Evolutionary conservation across 35 echinoderm and acorn worm species (phyloP).

Genomic region (Apostichopus parvimensis): DNA sequence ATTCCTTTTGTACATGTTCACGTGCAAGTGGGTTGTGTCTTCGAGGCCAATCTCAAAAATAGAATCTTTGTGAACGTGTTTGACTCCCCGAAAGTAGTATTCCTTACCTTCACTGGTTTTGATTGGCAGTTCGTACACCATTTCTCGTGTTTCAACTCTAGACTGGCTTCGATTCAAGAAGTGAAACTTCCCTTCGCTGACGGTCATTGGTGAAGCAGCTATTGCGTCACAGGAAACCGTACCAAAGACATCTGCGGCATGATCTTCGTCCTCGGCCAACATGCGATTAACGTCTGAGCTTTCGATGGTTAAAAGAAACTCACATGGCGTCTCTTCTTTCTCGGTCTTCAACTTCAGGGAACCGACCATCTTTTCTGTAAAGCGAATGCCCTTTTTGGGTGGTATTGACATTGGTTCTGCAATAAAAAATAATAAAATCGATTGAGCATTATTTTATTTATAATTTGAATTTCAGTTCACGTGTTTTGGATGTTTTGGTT

Average conservation of each 20-base stretch:
- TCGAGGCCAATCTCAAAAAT: conserved; percentile 72
- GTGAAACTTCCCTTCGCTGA: conserved; percentile 56
- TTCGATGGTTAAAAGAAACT: conserved; percentile 74
- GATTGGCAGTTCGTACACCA: conserved; percentile 67
- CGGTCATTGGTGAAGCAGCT: conserved; percentile 53
- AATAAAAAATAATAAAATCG: conserved; percentile 6
- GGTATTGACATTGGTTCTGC: conserved; percentile 19
- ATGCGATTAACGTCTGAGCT: conserved; percentile 60
- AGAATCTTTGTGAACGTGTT: conserved; percentile 69
- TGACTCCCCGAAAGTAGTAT: conserved; percentile 69
- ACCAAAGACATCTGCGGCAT: conserved; percentile 62
- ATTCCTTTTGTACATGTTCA: conserved; percentile 53
- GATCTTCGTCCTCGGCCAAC: conserved; percentile 55
- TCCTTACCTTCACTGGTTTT: conserved; percentile 42
- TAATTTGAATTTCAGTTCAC: no score
- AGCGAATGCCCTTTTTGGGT: conserved; percentile 52
- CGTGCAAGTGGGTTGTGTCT: conserved; percentile 64
- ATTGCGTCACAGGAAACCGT: conserved; percentile 58
- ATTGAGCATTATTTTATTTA: no score
- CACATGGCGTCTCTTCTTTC: conserved; percentile 8
- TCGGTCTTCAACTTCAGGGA: conserved; percentile 23
- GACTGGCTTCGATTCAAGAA: conserved; percentile 66
- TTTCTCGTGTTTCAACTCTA: conserved; percentile 64
- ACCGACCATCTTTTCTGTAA: conserved; percentile 74
- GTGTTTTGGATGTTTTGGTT: no score